Evolutionary conservation across 2,888 invertebrate genomes (phyloP).

Genomic region (Yponomeuta malinellus): DNA sequence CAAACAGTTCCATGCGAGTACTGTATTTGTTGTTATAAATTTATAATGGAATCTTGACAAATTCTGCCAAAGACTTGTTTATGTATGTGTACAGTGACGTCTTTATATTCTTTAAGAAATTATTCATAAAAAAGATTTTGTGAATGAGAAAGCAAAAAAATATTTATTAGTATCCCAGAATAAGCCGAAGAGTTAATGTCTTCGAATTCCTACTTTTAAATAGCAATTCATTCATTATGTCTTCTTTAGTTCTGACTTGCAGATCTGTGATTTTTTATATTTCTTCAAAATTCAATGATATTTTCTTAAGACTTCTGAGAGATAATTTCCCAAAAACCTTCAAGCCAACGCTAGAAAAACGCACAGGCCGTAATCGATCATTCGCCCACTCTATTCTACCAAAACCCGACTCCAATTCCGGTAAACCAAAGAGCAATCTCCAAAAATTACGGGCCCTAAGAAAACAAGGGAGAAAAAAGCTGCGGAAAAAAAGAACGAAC

Average conservation of each 20-base stretch:
- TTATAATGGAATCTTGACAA: too few species aligned
- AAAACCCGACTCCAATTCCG: slow-evolving; percentile 29
- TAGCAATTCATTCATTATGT: too few species aligned
- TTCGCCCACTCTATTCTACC: slow-evolving; percentile 27
- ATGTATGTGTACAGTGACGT: too few species aligned
- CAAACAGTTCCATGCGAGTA: neutral
- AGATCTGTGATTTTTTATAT: too few species aligned
- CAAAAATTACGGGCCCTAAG: slow-evolving; percentile 62
- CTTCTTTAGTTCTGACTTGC: too few species aligned
- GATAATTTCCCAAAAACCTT: neutral
- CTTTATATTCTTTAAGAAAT: neutral
- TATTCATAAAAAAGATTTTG: neutral
- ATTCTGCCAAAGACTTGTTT: too few species aligned
- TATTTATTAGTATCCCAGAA: too few species aligned
- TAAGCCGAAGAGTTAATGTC: too few species aligned
- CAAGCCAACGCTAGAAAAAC: slow-evolving; percentile 35
- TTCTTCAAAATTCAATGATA: neutral
- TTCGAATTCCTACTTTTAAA: too few species aligned
- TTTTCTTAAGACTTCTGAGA: neutral
- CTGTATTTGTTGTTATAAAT: too few species aligned
- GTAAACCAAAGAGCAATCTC: slow-evolving; percentile 62
- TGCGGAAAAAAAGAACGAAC: slow-evolving; percentile 23
- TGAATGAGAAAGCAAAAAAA: too few species aligned
- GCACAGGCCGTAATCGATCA: slow-evolving; percentile 61
- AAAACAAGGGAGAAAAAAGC: slow-evolving; percentile 54